Base-by-base conservation (phyloP, 2,888 invertebrate genomes). In the Eudasyphora cyanicolor region DNA sequence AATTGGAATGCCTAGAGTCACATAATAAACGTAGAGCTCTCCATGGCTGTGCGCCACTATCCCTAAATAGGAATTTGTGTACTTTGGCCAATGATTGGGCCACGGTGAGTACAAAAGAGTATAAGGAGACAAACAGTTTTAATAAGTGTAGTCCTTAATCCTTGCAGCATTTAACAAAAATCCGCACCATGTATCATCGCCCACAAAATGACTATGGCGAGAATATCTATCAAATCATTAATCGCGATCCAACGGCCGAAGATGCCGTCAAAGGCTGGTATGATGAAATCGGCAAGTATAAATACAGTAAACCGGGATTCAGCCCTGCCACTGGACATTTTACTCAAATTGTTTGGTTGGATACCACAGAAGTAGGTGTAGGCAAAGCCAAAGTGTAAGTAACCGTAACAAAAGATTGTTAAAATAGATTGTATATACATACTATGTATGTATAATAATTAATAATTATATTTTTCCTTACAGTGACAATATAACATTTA, bases 321-420 rank as follows among this genome's bases (percentile, higher is more conserved):
- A 93, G 92, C 0, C 94, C 94, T 74, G 94, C 94, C 74, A 94
- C 96, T 85, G 97, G 97, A 12, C 97, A 97, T 89, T 97, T 97
- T 89, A 95, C 96, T 0, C 97, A 97, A 92, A 94, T 97, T 4
- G 93, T 97, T n/a, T 97, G 97, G 97, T 95, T 95, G 87, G 94
- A 94, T 62, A 95, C 95, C 77, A 94, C 93, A 78, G 95, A 96
- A 88, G 90, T 97, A 17, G 97, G 97, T 0, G 94, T 97, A 0
- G 97, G 96, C 2, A 94, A 95, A 87, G 95, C 87, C 0, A 86
- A 88, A 79, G 87, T 76, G 90, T 90, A 19, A 79, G 82, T n/a
- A 45, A 4, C 32, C 4, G 32, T 4, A 32, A 32, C 8, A 32
- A 32, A 32, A 32, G 32, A 32, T 32, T 32, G 32, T 32, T 32